Evolutionary conservation across 2,888 invertebrate genomes (phyloP).

Genomic region (Drosophila vallismaia): DNA sequence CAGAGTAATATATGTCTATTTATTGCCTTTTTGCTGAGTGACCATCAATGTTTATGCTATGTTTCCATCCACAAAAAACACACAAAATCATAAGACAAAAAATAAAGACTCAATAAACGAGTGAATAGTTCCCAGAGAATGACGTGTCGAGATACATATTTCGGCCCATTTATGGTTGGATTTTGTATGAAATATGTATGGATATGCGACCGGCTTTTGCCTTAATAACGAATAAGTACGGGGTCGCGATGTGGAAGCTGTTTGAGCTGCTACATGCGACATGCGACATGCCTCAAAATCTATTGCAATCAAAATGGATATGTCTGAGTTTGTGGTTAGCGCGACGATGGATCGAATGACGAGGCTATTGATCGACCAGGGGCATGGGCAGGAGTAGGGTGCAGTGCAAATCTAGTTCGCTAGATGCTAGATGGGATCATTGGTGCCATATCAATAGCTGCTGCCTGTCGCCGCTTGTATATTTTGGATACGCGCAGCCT

Average conservation of each 20-base stretch:
- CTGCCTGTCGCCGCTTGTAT: slow-evolving; percentile 23
- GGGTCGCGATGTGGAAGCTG: slow-evolving; percentile 68
- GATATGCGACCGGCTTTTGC: slow-evolving; percentile 34
- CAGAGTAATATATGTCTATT: too few relatives aligned
- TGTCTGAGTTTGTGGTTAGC: slow-evolving; percentile 37
- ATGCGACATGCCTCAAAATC: slow-evolving; percentile 27
- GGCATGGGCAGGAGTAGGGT: slow-evolving; percentile 1
- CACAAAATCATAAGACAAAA: not conserved
- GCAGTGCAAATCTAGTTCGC: slow-evolving; percentile 33
- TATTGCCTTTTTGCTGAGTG: too few relatives aligned
- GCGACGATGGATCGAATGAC: slow-evolving; percentile 34
- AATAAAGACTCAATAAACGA: slow-evolving; percentile 20
- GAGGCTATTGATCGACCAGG: slow-evolving; percentile 13
- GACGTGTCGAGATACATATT: slow-evolving; percentile 42
- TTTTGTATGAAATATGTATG: slow-evolving; percentile 28
- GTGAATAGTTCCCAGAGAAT: slow-evolving; percentile 43
- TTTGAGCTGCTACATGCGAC: slow-evolving; percentile 17
- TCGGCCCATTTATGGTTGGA: slow-evolving; percentile 26
- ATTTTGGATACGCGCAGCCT: slow-evolving; percentile 31
- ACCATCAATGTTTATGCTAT: too few relatives aligned
- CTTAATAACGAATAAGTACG: slow-evolving; percentile 60
- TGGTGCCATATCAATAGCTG: slow-evolving; percentile 45
- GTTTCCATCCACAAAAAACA: not conserved
- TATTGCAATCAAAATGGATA: slow-evolving; percentile 34
- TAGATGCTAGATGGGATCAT: slow-evolving; percentile 33